Evolutionary conservation across 2,888 invertebrate genomes (phyloP), one percentile per base, ranked within the genome.

Genomic region (Eupsilia transversa): DNA sequence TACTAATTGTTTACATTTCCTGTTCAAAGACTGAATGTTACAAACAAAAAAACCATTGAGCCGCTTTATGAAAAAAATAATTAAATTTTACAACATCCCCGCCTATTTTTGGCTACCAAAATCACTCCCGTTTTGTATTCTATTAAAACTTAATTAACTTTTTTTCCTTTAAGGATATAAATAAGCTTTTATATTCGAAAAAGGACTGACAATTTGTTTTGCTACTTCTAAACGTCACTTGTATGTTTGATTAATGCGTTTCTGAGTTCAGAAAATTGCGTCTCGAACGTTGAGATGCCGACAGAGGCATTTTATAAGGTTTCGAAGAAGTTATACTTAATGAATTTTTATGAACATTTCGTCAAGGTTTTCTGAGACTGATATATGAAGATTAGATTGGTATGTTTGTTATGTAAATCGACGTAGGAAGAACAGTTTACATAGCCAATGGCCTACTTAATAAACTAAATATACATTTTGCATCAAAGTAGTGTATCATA

Each of bases 141-240:
- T 95, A 96, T 96, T 96, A 96, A 96, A 96, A 96, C 96, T 96
- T 96, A 96, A 96, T 96, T 96, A 96, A 95, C 95, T 96, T 96
- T 95, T 96, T 95, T 92, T 63, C 74, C 90, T 86, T 90, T 93
- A 94, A 94, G 94, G 94, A 94, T 93, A 93, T 85, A 93, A 95
- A 95, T 92, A 92, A 92, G 92, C 91, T 93, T 86, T 87, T 88
- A 91, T 91, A 88, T 90, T 91, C 92, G 91, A 91, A 92, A 92
- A 94, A 93, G 93, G 93, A 91, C 92, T 91, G 90, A 90, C 92
- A 92, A 96, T 96, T 96, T 96, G 96, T 95, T 96, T 96, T 95
- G 96, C 96, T 96, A 95, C 96, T 96, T 94, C 93, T 92, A 94
- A 93, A 94, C 95, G 96, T 96, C 96, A 96, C 94, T 96, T 96